A percentile compares a stretch with the other conserved stretches of the same genome.
Evolutionary conservation across 2,888 invertebrate species (phyloP).

Genomic region (Malthinus flaveolus): DNA sequence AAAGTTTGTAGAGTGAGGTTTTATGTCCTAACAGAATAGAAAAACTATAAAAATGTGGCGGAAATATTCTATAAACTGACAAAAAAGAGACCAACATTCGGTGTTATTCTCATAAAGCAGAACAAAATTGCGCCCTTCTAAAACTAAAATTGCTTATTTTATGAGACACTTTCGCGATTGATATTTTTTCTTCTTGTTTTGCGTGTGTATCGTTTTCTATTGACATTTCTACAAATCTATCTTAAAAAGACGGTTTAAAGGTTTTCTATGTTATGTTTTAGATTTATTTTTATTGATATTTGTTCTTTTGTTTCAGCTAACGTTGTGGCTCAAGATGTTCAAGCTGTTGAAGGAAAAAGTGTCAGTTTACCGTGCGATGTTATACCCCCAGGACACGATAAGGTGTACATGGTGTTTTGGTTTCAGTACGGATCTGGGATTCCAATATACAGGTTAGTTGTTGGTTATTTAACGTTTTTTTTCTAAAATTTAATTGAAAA

Average conservation of each 20-base stretch:
- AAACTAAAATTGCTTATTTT: slow-evolving; percentile 42
- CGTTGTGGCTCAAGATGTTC: slow-evolving; percentile 78
- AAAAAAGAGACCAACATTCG: slow-evolving; percentile 17
- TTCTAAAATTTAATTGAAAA: too few species aligned
- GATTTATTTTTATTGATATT: background rate
- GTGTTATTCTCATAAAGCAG: slow-evolving; percentile 19
- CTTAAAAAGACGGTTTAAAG: background rate
- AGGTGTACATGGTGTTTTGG: slow-evolving; percentile 92
- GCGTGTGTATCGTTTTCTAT: slow-evolving; percentile 38
- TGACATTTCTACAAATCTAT: slow-evolving; percentile 18
- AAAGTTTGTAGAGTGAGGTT: slow-evolving; percentile 14
- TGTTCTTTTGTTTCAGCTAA: slow-evolving; percentile 52
- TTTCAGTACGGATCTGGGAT: slow-evolving; percentile 85
- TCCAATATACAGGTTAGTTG: slow-evolving; percentile 80
- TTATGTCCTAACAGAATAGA: slow-evolving; percentile 30
- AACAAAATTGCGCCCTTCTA: slow-evolving; percentile 32
- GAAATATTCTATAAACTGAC: slow-evolving; percentile 30
- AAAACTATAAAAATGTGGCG: slow-evolving; percentile 33
- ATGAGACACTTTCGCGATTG: slow-evolving; percentile 36
- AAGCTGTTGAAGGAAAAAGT: slow-evolving; percentile 85
- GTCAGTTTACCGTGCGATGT: slow-evolving; percentile 88
- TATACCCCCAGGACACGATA: slow-evolving; percentile 78
- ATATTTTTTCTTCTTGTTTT: slow-evolving; percentile 33
- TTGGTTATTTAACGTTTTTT: background rate
- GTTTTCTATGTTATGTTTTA: background rate